phyloP scores from a whole-genome alignment of 1,140 invertebrate genomes.

The Limonius californicus region DNA sequence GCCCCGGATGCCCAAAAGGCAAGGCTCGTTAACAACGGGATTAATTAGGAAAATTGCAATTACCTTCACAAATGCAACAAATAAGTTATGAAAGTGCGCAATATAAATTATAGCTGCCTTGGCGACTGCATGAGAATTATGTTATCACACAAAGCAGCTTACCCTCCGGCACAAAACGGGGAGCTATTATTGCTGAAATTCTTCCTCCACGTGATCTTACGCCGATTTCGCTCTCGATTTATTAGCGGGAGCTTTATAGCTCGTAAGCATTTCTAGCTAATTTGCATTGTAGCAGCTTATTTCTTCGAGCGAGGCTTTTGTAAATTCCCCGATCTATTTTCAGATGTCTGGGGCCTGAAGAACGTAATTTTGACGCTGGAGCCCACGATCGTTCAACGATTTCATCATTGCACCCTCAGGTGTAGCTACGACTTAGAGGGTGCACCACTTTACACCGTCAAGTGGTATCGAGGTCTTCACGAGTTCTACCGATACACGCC shows the following conservation, averaged over 20 bases:
- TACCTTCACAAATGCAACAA: not conserved
- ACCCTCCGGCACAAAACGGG: not conserved
- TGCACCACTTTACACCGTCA: slow-evolving; percentile 71
- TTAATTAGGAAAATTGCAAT: not conserved
- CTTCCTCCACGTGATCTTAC: not conserved
- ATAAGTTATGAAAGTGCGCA: not conserved
- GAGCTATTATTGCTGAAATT: not conserved
- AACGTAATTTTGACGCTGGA: slow-evolving; percentile 53
- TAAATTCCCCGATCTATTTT: slow-evolving; percentile 21
- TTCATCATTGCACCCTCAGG: slow-evolving; percentile 60
- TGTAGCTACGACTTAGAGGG: slow-evolving; percentile 72
- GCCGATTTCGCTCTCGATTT: not conserved
- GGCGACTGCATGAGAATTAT: not conserved
- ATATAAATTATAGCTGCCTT: not conserved
- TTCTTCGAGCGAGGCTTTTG: not conserved
- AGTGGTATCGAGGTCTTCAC: slow-evolving; percentile 77
- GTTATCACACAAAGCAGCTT: not conserved
- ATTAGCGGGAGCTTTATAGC: not conserved
- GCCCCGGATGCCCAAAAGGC: no score
- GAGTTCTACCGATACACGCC: slow-evolving; percentile 78
- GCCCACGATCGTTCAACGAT: slow-evolving; percentile 59
- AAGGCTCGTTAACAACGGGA: not conserved
- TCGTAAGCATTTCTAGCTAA: no score
- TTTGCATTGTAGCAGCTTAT: not conserved
- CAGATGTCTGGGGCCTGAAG: slow-evolving; percentile 47